Conservation (phyloP, 2,888 invertebrate genomes). For the Ceramica pisi region DNA sequence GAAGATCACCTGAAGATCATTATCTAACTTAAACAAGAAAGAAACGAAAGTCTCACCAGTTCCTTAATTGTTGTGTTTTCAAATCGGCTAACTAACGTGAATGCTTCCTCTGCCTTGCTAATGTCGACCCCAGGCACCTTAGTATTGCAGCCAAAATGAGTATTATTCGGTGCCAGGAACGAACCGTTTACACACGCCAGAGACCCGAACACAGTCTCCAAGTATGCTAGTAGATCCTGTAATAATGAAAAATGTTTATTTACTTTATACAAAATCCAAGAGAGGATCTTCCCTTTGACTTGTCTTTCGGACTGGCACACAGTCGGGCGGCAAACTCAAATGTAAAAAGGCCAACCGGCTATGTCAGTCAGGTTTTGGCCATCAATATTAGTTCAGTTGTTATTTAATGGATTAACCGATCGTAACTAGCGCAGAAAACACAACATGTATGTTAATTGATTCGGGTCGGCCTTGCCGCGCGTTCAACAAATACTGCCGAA, state of each 20-base stretch:
- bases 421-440: too few relatives aligned
- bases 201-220: constrained; percentile 96
- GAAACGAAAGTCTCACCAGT: constrained; percentile 76
- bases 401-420: too few relatives aligned
- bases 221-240: constrained; percentile 92
- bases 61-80: constrained; percentile 94
- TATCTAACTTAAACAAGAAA: neutral
- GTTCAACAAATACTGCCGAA: too few relatives aligned
- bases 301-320: too few relatives aligned
- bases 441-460: too few relatives aligned
- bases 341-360: too few relatives aligned
- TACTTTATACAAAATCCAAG: neutral
- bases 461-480: too few relatives aligned
- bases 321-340: too few relatives aligned
- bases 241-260: constrained; percentile 64
- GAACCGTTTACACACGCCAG: constrained; percentile 97
- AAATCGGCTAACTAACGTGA: constrained; percentile 93
- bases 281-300: too few relatives aligned
- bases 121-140: constrained; percentile 96
- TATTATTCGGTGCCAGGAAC: constrained; percentile 93
- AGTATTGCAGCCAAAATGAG: constrained; percentile 95
- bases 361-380: too few relatives aligned
- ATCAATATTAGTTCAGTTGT: too few relatives aligned
- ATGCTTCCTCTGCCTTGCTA: constrained; percentile 92
- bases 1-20: neutral